A percentile compares a stretch with the other conserved stretches of the same genome.
phyloP scores from a whole-genome alignment of 1,140 invertebrate genomes.

The Lamellibrachia luymesi region DNA sequence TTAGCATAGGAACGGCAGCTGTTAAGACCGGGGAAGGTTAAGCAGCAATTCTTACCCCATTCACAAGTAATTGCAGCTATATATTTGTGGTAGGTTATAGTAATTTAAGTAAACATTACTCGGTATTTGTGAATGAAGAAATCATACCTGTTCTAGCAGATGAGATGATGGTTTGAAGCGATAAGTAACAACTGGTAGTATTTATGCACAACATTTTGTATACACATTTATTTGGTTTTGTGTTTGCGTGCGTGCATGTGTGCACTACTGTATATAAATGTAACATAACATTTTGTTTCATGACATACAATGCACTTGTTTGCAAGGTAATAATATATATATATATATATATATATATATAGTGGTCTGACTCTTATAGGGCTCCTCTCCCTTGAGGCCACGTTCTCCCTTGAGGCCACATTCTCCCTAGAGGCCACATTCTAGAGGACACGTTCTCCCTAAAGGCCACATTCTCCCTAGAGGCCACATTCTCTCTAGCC shows the following conservation, averaged over 20 bases:
- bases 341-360: no score
- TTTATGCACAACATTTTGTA: neutral
- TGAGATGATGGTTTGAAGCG: neutral
- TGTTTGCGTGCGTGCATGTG: no score
- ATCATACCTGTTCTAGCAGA: neutral
- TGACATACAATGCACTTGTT: neutral
- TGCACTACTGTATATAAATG: neutral
- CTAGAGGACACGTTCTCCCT: neutral
- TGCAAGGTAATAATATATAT: neutral
- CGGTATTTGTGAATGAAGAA: no score
- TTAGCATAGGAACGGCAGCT: no score
- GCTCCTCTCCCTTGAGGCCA: neutral
- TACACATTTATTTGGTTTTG: neutral
- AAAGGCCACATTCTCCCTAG: neutral
- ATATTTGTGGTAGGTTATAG: neutral
- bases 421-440: neutral
- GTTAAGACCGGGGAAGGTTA: no score
- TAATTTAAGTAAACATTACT: neutral
- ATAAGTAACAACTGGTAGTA: neutral
- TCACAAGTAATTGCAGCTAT: no score
- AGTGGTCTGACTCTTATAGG: neutral
- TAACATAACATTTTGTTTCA: neutral
- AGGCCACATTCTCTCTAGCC: neutral
- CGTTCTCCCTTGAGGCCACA: neutral
- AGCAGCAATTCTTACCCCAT: no score